A percentile compares a stretch with the other conserved stretches of the same genome.
These are phyloP conservation scores for Phalacrocorax carbo DNA, from an alignment of 2,113 vertebrate genomes.

Conservation along the genomic window DNA sequence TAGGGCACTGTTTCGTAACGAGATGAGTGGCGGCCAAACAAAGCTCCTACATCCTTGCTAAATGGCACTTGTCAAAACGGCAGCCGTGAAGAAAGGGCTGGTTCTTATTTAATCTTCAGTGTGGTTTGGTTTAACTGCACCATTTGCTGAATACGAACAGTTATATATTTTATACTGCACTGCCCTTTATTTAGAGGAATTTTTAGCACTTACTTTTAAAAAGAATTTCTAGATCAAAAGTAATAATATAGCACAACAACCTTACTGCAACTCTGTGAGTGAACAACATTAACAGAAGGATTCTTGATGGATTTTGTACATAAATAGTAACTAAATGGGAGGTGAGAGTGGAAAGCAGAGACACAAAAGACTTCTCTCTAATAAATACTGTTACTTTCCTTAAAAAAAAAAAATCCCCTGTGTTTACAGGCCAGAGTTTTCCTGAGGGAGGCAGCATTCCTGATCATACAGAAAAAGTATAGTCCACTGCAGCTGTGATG, in stretches of 20 bases:
- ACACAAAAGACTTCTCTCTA: constrained; percentile 22
- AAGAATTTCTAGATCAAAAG: neutral
- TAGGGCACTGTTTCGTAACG: accelerated
- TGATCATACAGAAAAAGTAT: neutral
- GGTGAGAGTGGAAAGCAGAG: constrained; percentile 10
- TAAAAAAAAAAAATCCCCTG: neutral
- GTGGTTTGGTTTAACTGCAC: neutral
- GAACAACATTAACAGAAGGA: neutral
- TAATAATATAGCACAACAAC: neutral
- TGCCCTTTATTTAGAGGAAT: neutral
- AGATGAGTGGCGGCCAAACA: neutral
- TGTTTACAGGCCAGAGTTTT: neutral
- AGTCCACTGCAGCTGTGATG: neutral
- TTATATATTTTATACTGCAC: neutral
- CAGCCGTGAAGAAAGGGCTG: accelerated
- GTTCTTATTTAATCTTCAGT: neutral
- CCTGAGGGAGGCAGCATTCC: neutral
- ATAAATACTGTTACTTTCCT: neutral
- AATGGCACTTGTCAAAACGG: neutral
- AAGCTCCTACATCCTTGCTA: neutral
- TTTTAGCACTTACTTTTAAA: neutral
- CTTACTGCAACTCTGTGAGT: neutral
- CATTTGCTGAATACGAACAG: neutral
- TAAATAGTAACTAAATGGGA: constrained; percentile 5
- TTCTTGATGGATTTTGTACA: neutral